These are phyloP conservation scores for Drosophila meridiana DNA, from an alignment of 2,888 invertebrate genomes.

Conservation along the genomic window DNA sequence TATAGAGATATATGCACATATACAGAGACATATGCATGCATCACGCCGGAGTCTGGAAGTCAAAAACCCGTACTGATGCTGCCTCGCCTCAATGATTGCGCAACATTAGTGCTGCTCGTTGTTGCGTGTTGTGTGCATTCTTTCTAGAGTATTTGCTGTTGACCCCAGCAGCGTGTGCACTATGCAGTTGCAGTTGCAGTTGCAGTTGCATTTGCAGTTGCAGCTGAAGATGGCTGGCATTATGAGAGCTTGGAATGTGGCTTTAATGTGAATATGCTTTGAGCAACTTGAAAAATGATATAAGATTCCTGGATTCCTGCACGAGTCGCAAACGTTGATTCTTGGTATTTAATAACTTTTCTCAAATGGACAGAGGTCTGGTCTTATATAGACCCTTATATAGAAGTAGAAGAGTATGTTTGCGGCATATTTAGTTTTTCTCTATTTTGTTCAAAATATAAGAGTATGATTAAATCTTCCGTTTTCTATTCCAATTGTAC, in stretches of 20 bases:
- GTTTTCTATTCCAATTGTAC: no score
- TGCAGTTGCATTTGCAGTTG: not conserved
- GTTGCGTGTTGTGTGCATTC: conserved; percentile 35
- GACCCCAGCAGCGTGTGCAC: conserved; percentile 9
- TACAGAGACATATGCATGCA: not conserved
- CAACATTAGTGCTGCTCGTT: conserved; percentile 47
- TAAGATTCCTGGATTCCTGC: no score
- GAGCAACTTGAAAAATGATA: not conserved
- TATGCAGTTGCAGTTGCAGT: not conserved
- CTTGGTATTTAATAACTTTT: not conserved
- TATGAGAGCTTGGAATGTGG: not conserved
- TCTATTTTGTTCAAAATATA: no score
- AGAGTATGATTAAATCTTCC: no score
- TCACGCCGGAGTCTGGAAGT: conserved; percentile 16
- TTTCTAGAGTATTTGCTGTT: conserved; percentile 14
- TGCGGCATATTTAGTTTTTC: no score
- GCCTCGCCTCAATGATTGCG: conserved; percentile 56
- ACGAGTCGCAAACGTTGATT: not conserved
- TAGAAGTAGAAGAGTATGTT: no score
- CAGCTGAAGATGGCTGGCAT: not conserved
- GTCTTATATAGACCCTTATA: not conserved
- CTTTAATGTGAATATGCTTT: not conserved
- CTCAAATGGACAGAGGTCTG: not conserved
- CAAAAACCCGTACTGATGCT: conserved; percentile 26
- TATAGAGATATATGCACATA: not conserved